Conservation (phyloP, 2,113 vertebrate species). For the Burhinus bistriatus region DNA sequence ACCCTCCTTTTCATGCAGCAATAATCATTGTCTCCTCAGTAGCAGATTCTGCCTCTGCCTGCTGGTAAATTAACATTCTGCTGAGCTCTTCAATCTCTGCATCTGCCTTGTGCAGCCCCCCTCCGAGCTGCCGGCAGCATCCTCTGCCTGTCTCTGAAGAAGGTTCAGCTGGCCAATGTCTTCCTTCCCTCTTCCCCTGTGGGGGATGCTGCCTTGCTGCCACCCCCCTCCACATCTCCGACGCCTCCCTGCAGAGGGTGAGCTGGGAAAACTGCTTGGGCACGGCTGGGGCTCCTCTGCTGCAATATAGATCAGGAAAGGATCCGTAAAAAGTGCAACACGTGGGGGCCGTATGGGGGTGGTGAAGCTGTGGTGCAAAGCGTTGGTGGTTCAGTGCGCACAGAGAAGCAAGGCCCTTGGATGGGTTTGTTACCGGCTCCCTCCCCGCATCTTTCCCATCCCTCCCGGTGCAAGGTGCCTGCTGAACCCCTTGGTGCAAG, state of each 20-base stretch:
- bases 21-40: background rate
- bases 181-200: background rate
- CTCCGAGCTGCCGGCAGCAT: background rate
- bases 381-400: background rate
- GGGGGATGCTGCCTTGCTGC: background rate
- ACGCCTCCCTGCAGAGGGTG: background rate
- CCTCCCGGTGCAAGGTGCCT: background rate
- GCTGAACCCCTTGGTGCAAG: background rate
- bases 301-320: background rate
- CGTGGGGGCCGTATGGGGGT: rapidly evolving
- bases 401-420: rapidly evolving
- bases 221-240: background rate
- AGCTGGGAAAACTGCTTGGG: background rate
- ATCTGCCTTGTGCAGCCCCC: background rate
- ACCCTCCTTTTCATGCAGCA: background rate
- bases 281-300: background rate
- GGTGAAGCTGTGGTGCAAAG: background rate
- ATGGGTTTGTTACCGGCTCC: background rate
- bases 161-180: background rate
- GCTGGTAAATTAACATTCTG: background rate
- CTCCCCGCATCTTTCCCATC: background rate
- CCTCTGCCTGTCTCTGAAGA: background rate
- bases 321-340: background rate
- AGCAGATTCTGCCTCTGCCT: background rate
- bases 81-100: background rate